These are phyloP conservation scores for Harpalus rubripes DNA, from an alignment of 2,888 invertebrate genomes.

Conservation along the genomic window DNA sequence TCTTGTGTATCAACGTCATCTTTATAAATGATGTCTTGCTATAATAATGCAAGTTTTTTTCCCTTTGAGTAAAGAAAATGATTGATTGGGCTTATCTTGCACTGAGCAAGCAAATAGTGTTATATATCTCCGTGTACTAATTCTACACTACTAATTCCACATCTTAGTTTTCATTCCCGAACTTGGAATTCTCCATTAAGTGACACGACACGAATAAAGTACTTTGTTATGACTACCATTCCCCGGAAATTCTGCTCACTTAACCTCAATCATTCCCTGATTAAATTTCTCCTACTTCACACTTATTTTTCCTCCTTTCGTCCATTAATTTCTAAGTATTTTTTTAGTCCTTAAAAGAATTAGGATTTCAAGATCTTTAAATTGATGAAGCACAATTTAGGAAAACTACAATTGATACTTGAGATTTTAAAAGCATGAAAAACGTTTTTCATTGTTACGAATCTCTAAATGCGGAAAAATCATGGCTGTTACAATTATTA, in stretches of 20 bases:
- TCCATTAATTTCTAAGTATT: constrained; percentile 30
- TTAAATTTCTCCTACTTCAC: constrained; percentile 9
- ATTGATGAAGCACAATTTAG: neutral
- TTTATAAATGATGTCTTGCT: constrained; percentile 46
- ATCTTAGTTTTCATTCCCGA: constrained; percentile 26
- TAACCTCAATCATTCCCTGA: constrained; percentile 41
- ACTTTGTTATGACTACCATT: constrained; percentile 28
- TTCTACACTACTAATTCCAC: constrained; percentile 31
- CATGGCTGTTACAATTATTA: too few relatives aligned
- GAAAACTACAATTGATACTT: constrained; percentile 2
- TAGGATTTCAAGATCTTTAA: neutral
- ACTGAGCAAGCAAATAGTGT: constrained; percentile 37
- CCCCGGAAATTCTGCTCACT: constrained; percentile 10
- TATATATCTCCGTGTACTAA: constrained; percentile 28
- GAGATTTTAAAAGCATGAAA: neutral
- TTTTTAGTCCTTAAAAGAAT: constrained; percentile 2
- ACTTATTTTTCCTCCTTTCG: constrained; percentile 3
- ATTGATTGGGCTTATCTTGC: constrained; percentile 35
- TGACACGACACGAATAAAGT: constrained; percentile 28
- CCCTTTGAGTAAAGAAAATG: constrained; percentile 34
- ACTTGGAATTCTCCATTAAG: constrained; percentile 32
- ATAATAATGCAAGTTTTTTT: constrained; percentile 30
- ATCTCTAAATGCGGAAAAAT: neutral
- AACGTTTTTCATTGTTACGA: neutral
- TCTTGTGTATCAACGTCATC: constrained; percentile 27